Conservation (phyloP, 1,140 invertebrate species). For the Drosophila yakuba region DNA sequence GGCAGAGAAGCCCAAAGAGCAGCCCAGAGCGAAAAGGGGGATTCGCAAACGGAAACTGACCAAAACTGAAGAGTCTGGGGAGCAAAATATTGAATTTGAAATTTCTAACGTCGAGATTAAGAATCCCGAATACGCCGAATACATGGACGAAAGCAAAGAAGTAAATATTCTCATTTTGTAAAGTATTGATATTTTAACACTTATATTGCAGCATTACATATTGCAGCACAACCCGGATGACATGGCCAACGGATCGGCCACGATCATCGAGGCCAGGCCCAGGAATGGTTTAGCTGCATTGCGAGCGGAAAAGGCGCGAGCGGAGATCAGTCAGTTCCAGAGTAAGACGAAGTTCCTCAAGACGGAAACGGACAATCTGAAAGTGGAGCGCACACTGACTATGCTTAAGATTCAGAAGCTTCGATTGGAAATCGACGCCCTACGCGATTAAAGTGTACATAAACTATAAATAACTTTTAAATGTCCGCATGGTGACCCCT, state of each 20-base stretch:
- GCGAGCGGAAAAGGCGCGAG: constrained; percentile 33
- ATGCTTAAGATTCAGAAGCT: constrained; percentile 38
- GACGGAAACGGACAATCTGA: constrained; percentile 45
- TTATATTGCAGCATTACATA: constrained; percentile 5
- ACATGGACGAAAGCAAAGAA: constrained; percentile 27
- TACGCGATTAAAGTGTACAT: constrained; percentile 14
- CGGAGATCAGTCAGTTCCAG: constrained; percentile 42
- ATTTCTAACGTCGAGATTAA: background rate
- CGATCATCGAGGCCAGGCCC: constrained; percentile 13
- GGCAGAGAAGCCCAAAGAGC: background rate
- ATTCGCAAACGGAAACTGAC: background rate
- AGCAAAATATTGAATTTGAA: constrained; percentile 20
- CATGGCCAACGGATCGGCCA: background rate
- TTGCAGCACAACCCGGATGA: constrained; percentile 20
- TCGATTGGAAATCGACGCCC: constrained; percentile 38
- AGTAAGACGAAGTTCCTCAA: constrained; percentile 42
- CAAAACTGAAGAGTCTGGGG: background rate
- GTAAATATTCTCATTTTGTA: background rate
- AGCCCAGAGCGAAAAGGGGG: background rate
- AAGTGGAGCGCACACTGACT: constrained; percentile 37
- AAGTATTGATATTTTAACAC: background rate
- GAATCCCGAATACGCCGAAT: constrained; percentile 4
- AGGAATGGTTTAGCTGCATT: constrained; percentile 23
- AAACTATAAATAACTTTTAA: background rate
- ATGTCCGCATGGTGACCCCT: background rate